Evolutionary conservation across 2,113 vertebrate genomes (phyloP).

Genomic region (Pseudonaja textilis): DNA sequence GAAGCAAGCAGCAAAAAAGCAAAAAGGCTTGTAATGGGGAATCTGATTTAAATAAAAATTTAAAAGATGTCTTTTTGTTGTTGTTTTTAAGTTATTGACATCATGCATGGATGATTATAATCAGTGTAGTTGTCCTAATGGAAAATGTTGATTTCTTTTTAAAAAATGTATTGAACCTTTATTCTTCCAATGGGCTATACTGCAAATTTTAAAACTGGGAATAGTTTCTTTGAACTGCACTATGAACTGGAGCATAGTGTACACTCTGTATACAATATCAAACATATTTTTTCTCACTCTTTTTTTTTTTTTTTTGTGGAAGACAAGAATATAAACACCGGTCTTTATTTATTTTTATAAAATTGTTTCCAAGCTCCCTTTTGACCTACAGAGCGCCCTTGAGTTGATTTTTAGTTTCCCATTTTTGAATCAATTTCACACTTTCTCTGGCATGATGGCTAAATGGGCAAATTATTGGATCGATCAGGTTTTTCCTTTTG

Average conservation of each 20-base stretch:
- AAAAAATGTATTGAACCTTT: slow-evolving; percentile 22
- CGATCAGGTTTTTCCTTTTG: not conserved
- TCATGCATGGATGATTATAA: not conserved
- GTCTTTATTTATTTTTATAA: not conserved
- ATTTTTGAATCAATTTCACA: not conserved
- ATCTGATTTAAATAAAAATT: not conserved
- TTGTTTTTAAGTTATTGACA: not conserved
- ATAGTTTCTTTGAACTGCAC: slow-evolving; percentile 49
- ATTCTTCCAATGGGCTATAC: slow-evolving; percentile 1
- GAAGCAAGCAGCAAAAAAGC: not conserved
- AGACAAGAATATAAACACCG: not conserved
- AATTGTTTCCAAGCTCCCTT: not conserved
- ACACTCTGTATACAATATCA: slow-evolving; percentile 25
- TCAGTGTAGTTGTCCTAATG: not conserved
- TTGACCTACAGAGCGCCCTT: not conserved
- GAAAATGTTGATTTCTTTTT: not conserved
- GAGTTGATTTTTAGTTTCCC: not conserved
- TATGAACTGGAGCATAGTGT: slow-evolving; percentile 33
- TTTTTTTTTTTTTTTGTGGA: not conserved
- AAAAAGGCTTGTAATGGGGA: not conserved
- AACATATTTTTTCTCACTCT: not conserved
- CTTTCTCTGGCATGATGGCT: not conserved
- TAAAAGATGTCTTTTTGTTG: not conserved
- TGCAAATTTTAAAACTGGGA: slow-evolving; percentile 32
- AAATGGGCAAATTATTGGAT: not conserved